These are phyloP conservation scores for Dendroctonus valens DNA, from an alignment of 1,140 invertebrate genomes.

Conservation along the genomic window DNA sequence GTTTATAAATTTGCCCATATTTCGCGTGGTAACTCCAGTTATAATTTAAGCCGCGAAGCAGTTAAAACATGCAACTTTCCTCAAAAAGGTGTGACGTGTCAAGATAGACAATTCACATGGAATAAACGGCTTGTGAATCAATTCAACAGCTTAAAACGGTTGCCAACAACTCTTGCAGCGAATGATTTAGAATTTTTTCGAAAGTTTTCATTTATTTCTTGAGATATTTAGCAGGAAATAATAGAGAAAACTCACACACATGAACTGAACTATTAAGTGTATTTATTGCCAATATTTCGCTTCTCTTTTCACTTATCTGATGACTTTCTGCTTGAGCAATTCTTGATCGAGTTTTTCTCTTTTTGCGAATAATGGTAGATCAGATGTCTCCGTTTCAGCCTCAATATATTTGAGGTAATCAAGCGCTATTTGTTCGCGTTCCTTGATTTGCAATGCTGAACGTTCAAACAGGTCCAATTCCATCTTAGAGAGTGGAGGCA, in stretches of 20 bases:
- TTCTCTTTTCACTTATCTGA: not conserved
- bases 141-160: too few species aligned
- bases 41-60: not conserved
- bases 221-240: too few species aligned
- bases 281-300: too few species aligned
- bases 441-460: conserved; percentile 33
- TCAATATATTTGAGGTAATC: conserved; percentile 36
- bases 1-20: too few species aligned
- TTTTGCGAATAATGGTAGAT: conserved; percentile 24
- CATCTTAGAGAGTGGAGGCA: conserved; percentile 39
- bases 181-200: too few species aligned
- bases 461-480: conserved; percentile 43
- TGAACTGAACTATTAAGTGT: too few species aligned
- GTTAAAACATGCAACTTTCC: conserved; percentile 6
- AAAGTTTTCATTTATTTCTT: too few species aligned
- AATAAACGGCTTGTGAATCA: too few species aligned
- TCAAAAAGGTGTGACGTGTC: not conserved
- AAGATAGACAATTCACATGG: not conserved
- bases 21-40: conserved; percentile 2
- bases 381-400: conserved; percentile 7
- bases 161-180: too few species aligned
- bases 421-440: conserved; percentile 42
- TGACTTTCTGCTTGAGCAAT: conserved; percentile 24
- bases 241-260: too few species aligned
- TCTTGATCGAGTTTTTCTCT: conserved; percentile 27